Percentiles rank a stretch among this genome's conserved stretches.
Conservation (phyloP, 2,888 invertebrate genomes). For the Nephrotoma guestfalica region DNA sequence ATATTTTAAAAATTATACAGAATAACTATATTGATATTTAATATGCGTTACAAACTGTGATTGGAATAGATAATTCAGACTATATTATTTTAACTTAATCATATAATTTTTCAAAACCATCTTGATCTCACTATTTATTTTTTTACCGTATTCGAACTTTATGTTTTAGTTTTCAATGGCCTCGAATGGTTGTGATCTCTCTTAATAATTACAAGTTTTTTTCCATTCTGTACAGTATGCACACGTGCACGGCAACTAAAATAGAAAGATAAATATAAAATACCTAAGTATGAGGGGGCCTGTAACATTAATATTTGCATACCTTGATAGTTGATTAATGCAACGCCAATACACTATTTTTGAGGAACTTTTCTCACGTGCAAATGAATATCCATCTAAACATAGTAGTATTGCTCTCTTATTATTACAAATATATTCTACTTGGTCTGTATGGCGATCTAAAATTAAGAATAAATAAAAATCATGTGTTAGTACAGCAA, state of each 20-base stretch:
- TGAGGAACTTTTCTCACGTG: conserved; percentile 1
- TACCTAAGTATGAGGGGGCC: neutral
- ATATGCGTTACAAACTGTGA: no score
- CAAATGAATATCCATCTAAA: conserved; percentile 6
- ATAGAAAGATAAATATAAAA: neutral
- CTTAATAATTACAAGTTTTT: conserved; percentile 20
- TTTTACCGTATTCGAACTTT: neutral
- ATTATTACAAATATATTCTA: neutral
- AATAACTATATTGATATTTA: no score
- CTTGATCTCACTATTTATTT: no score
- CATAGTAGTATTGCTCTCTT: neutral
- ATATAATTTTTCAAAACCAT: no score
- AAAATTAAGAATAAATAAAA: neutral
- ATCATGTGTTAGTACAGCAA: neutral
- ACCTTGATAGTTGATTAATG: neutral
- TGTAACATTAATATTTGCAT: neutral
- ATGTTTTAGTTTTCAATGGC: neutral
- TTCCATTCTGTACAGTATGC: conserved; percentile 18
- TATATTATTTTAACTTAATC: no score
- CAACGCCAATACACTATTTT: conserved; percentile 8
- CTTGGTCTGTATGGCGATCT: neutral
- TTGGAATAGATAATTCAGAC: no score
- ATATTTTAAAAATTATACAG: no score
- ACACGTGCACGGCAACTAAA: neutral
- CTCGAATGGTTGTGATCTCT: conserved; percentile 19